These are phyloP conservation scores for Pandion haliaetus DNA, from an alignment of 2,113 vertebrate genomes.

Conservation along the genomic window DNA sequence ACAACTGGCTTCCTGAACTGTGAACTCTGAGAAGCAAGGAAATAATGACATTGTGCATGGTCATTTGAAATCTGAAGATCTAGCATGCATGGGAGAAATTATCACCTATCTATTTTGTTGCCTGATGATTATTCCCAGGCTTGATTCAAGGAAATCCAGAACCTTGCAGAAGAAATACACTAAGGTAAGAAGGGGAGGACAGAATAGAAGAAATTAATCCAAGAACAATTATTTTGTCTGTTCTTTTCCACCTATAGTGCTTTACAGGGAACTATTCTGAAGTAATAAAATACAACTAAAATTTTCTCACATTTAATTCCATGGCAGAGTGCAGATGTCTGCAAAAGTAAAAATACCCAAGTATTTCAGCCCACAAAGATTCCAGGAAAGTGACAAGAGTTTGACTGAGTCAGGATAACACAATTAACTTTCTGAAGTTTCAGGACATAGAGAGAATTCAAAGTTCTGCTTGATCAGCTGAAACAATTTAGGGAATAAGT, in stretches of 20 bases:
- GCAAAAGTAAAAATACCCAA: slow-evolving; percentile 43
- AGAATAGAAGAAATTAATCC: neutral
- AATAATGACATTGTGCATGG: neutral
- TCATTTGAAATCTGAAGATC: neutral
- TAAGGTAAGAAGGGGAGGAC: neutral
- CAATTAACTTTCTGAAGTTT: slow-evolving; percentile 36
- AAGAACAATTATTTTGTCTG: neutral
- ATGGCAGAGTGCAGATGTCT: neutral
- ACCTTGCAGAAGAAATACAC: neutral
- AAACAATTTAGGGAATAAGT: slow-evolving; percentile 31
- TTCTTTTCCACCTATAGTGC: neutral
- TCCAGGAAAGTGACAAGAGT: slow-evolving; percentile 51
- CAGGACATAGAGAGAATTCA: slow-evolving; percentile 23
- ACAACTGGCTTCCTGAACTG: neutral
- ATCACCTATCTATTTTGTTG: neutral
- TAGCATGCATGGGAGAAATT: neutral
- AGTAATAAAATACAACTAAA: slow-evolving; percentile 13
- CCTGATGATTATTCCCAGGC: neutral
- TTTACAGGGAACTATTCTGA: neutral
- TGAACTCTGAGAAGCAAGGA: neutral
- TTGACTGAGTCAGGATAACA: slow-evolving; percentile 46
- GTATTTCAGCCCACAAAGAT: slow-evolving; percentile 41
- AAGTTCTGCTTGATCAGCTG: slow-evolving; percentile 54
- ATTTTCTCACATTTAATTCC: slow-evolving; percentile 24
- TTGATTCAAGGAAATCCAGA: neutral